Conservation (phyloP, 2,797 vertebrate genomes). For the Peromyscus eremicus region DNA sequence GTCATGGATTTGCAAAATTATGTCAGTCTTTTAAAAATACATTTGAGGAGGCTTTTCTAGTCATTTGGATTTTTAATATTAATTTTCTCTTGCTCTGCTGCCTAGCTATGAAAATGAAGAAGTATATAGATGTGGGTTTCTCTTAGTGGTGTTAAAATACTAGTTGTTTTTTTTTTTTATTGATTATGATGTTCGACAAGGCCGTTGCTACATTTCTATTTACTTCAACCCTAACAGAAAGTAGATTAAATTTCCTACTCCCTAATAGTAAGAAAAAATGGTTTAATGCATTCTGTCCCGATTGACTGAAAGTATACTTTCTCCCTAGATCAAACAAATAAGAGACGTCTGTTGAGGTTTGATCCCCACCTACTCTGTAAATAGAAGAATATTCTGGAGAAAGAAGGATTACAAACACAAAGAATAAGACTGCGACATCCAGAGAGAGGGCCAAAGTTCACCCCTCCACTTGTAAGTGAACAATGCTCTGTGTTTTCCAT, state of each 20-base stretch:
- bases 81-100: constrained; percentile 73
- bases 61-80: constrained; percentile 81
- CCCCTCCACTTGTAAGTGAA: constrained; percentile 85
- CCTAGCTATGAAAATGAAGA: constrained; percentile 72
- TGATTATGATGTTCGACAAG: constrained; percentile 67
- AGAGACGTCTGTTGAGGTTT: constrained; percentile 79
- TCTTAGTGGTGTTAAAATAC: constrained; percentile 66
- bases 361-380: constrained; percentile 75
- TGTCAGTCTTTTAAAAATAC: constrained; percentile 78
- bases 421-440: constrained; percentile 54
- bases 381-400: constrained; percentile 76
- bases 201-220: constrained; percentile 61
- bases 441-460: constrained; percentile 67
- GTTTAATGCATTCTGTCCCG: constrained; percentile 45
- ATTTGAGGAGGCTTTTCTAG: constrained; percentile 79
- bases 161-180: constrained; percentile 59
- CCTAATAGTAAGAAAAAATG: constrained; percentile 44
- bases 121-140: constrained; percentile 64
- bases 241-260: constrained; percentile 34
- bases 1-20: constrained; percentile 78
- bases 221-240: constrained; percentile 50
- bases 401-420: constrained; percentile 74
- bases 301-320: constrained; percentile 77
- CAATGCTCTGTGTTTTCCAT: not conserved
- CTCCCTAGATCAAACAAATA: constrained; percentile 70